Percentiles rank a stretch among this genome's conserved stretches.
Conservation (phyloP, 2,797 vertebrate species). For the Crypturellus tataupa region DNA sequence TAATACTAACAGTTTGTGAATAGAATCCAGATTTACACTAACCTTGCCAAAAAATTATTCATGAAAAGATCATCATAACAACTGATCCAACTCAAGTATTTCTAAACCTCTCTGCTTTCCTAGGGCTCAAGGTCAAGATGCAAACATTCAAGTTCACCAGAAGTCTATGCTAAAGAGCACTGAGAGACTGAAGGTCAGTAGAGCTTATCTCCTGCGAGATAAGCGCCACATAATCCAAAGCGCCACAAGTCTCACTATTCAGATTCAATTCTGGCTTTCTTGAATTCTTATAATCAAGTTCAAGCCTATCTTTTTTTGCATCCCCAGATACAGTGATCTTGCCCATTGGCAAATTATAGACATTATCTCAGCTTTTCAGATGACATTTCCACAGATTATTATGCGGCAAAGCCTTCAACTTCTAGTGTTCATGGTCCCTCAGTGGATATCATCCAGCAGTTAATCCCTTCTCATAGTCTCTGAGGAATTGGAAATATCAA, state of each 20-base stretch:
- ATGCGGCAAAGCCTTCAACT: conserved; percentile 47
- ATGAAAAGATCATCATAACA: conserved; percentile 50
- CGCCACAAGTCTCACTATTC: conserved; percentile 31
- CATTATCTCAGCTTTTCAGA: conserved; percentile 76
- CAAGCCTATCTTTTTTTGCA: conserved; percentile 51
- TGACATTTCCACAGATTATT: conserved; percentile 71
- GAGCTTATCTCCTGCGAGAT: conserved; percentile 37
- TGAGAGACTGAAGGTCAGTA: conserved; percentile 47
- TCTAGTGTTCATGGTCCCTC: conserved; percentile 32
- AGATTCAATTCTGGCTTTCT: conserved; percentile 44
- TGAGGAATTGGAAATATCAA: conserved; percentile 55
- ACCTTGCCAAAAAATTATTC: conserved; percentile 43
- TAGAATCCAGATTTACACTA: conserved; percentile 45
- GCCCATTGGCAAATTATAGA: conserved; percentile 71
- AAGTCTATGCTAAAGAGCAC: conserved; percentile 17
- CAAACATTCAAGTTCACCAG: conserved; percentile 5
- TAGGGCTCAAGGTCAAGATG: conserved; percentile 48
- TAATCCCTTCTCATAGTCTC: conserved; percentile 56
- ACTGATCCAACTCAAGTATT: conserved; percentile 39
- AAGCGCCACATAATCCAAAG: conserved; percentile 16
- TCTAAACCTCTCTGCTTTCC: conserved; percentile 44
- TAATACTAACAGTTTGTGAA: conserved; percentile 1
- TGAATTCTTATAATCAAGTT: conserved; percentile 52
- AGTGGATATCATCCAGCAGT: conserved; percentile 48
- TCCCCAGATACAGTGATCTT: conserved; percentile 57